phyloP scores from a whole-genome alignment of 2,113 vertebrate species.

The Paramormyrops kingsleyae region DNA sequence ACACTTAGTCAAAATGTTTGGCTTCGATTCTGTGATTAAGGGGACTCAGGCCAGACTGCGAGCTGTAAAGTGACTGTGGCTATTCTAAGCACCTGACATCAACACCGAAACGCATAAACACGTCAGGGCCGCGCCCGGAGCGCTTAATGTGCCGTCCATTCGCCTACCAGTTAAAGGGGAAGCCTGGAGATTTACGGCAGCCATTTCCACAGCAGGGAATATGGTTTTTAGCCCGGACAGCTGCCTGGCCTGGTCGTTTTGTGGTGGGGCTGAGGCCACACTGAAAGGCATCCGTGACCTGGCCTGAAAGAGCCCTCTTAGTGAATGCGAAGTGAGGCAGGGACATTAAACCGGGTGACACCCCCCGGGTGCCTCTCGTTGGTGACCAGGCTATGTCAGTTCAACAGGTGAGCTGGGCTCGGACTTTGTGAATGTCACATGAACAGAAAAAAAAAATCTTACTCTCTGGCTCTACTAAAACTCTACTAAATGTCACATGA shows the following conservation, averaged over 20 bases:
- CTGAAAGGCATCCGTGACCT: not conserved
- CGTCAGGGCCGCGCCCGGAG: not conserved
- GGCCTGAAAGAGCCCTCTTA: constrained; percentile 15
- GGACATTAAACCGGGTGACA: constrained; percentile 31
- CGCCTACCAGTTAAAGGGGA: not conserved
- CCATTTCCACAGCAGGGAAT: not conserved
- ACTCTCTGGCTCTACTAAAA: not conserved
- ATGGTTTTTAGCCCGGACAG: not conserved
- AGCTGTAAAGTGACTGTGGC: not conserved
- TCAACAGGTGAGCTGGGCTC: not conserved
- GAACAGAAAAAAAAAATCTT: not conserved
- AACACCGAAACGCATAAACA: not conserved
- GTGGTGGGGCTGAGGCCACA: not conserved
- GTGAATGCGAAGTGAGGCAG: constrained; percentile 14
- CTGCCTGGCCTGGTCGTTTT: not conserved
- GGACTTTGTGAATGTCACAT: constrained; percentile 17
- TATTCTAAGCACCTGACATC: not conserved
- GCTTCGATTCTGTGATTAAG: not conserved
- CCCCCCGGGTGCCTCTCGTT: not conserved
- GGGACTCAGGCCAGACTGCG: not conserved
- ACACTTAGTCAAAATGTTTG: not conserved
- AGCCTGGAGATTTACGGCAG: not conserved
- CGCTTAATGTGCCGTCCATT: not conserved
- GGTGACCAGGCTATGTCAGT: not conserved
- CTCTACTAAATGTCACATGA: not conserved